Evolutionary conservation across 2,113 vertebrate species (phyloP).

Genomic region (Phaetusa simplex): DNA sequence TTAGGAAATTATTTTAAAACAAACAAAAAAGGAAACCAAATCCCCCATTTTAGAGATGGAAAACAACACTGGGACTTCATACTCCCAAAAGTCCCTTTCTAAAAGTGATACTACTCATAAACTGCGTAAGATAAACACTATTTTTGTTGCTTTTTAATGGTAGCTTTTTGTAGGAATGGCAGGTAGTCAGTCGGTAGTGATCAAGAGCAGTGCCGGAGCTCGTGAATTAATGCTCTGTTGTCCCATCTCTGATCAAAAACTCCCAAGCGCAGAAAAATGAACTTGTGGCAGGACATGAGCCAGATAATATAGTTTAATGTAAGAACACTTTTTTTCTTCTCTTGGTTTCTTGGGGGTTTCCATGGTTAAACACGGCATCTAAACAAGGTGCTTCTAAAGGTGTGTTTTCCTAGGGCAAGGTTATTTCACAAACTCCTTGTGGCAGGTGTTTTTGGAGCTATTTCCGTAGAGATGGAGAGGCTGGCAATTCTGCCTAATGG

Average conservation of each 20-base stretch:
- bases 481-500: neutral
- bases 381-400: neutral
- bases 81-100: neutral
- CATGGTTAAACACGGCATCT: neutral
- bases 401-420: neutral
- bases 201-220: neutral
- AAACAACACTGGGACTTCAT: neutral
- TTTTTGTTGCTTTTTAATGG: neutral
- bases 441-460: neutral
- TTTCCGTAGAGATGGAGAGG: neutral
- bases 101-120: neutral
- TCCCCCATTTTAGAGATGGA: neutral
- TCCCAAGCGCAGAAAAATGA: neutral
- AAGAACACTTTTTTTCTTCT: neutral
- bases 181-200: too few relatives aligned
- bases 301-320: neutral
- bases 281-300: neutral
- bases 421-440: neutral
- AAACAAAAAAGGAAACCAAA: neutral
- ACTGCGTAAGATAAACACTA: neutral
- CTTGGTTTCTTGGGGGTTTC: neutral
- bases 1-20: neutral
- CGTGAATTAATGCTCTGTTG: rapidly evolving
- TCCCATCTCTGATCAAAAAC: neutral
- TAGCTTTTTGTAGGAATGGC: neutral